Conservation (phyloP, 64 coral and sea anemone genomes). For the Stichodactyla helianthus region DNA sequence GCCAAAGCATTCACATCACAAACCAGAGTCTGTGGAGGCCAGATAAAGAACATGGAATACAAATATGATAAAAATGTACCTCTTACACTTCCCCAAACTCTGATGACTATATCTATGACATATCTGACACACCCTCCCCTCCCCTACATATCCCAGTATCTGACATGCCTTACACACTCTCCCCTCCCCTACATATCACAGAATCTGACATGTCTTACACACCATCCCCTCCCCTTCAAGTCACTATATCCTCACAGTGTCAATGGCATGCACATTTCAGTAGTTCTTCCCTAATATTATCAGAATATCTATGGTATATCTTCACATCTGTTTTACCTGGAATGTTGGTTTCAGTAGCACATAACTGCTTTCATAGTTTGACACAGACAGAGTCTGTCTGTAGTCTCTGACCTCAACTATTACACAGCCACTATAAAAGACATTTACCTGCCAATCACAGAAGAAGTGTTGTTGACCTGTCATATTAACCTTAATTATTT, state of each 20-base stretch:
- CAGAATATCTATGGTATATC: background rate
- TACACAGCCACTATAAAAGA: conserved; percentile 98
- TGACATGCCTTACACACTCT: too few relatives aligned
- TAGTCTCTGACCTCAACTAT: conserved; percentile 97
- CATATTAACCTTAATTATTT: background rate
- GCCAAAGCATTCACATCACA: conserved; percentile 94
- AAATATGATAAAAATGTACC: background rate
- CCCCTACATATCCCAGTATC: background rate
- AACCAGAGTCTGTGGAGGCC: conserved; percentile 63
- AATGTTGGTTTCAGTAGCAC: conserved; percentile 86
- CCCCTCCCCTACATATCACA: background rate
- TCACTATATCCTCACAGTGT: too few relatives aligned
- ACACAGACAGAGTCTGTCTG: conserved; percentile 49
- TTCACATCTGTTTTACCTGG: conserved; percentile 51
- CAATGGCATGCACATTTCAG: too few relatives aligned
- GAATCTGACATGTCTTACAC: background rate
- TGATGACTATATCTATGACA: too few relatives aligned
- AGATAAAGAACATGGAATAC: background rate
- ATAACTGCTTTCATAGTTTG: conserved; percentile 79
- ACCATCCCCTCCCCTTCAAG: background rate
- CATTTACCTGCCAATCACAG: conserved; percentile 50
- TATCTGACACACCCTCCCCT: background rate
- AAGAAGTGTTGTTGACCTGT: conserved; percentile 1
- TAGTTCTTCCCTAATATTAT: background rate
- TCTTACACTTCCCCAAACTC: too few relatives aligned